Conservation (phyloP, 2,888 invertebrate species). For the Drosophila subquinaria region DNA sequence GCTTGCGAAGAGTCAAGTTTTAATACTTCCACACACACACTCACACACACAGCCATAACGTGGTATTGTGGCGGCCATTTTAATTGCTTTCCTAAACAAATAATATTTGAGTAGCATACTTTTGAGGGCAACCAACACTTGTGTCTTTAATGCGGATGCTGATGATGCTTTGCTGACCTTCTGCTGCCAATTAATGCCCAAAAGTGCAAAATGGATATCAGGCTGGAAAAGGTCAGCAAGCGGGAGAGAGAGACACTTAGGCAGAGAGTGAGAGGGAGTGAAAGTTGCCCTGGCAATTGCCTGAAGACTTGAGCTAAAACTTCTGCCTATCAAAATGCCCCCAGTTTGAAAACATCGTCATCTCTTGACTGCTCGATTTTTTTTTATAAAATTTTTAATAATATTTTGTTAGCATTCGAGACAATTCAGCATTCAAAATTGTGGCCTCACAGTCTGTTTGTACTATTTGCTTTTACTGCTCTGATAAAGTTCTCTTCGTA, state of each 20-base stretch:
- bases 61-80: constrained; percentile 62
- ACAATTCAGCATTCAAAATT: constrained; percentile 40
- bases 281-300: constrained; percentile 58
- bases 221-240: constrained; percentile 39
- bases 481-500: constrained; percentile 32
- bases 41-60: constrained; percentile 4
- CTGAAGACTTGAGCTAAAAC: constrained; percentile 36
- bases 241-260: background rate
- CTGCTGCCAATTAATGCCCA: constrained; percentile 65
- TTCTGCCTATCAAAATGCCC: constrained; percentile 67
- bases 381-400: constrained; percentile 54
- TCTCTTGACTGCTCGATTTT: constrained; percentile 24
- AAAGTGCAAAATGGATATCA: constrained; percentile 51
- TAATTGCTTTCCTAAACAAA: constrained; percentile 80
- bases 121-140: constrained; percentile 43
- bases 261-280: background rate
- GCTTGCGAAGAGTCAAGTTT: constrained; percentile 57
- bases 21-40: constrained; percentile 13
- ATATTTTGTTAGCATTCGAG: constrained; percentile 34
- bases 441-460: constrained; percentile 36
- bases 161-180: constrained; percentile 19
- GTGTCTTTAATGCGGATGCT: constrained; percentile 37
- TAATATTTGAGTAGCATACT: constrained; percentile 70
- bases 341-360: constrained; percentile 38
- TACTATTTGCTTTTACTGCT: constrained; percentile 32